phyloP scores from a whole-genome alignment of 1,140 invertebrate genomes.

The Matsumurasca onukii region DNA sequence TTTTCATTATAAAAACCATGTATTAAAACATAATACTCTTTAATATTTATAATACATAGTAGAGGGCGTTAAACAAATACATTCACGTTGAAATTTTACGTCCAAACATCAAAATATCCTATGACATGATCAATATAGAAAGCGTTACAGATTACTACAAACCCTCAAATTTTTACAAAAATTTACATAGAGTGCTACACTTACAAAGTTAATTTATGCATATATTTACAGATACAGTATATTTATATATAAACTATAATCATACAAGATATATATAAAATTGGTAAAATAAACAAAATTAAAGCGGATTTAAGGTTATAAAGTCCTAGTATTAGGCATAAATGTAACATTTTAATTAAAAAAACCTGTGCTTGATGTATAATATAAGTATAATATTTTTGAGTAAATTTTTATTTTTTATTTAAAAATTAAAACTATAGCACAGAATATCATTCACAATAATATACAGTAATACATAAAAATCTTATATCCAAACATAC shows the following conservation, averaged over 20 bases:
- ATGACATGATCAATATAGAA: background rate
- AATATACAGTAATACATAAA: too few species aligned
- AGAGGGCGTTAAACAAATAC: slow-evolving; percentile 11
- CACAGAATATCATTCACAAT: too few species aligned
- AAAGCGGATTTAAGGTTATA: too few species aligned
- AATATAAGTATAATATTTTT: too few species aligned
- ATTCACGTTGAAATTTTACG: slow-evolving; percentile 4
- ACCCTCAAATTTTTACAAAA: slow-evolving; percentile 8
- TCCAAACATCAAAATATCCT: slow-evolving; percentile 13
- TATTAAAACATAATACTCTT: slow-evolving; percentile 41
- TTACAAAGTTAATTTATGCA: slow-evolving; percentile 2
- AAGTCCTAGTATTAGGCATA: too few species aligned
- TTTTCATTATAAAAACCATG: slow-evolving; percentile 36
- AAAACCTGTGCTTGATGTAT: too few species aligned
- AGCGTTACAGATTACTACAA: slow-evolving; percentile 4
- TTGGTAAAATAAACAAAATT: background rate
- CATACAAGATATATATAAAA: slow-evolving; percentile 13
- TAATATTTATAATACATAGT: slow-evolving; percentile 26
- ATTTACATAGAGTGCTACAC: slow-evolving; percentile 4
- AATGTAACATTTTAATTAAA: too few species aligned
- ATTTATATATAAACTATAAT: slow-evolving; percentile 2
- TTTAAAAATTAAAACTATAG: too few species aligned
- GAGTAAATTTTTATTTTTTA: too few species aligned
- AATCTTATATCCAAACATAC: too few species aligned
- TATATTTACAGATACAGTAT: slow-evolving; percentile 4